These are phyloP conservation scores for Tenthredo scrophulariae DNA, from an alignment of 2,888 invertebrate species.

Conservation along the genomic window DNA sequence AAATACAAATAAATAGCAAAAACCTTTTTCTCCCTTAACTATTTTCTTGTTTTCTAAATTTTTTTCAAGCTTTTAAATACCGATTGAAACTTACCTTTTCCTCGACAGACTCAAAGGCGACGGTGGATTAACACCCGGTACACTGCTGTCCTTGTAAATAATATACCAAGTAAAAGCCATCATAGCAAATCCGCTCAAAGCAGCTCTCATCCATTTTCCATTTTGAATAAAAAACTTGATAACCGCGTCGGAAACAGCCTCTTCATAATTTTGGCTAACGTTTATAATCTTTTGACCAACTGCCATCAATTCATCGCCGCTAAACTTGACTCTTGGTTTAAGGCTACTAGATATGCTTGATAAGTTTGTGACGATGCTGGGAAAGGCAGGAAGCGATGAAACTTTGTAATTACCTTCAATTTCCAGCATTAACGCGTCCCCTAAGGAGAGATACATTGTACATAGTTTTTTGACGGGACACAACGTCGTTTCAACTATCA, in stretches of 20 bases:
- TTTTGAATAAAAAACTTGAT: constrained; percentile 60
- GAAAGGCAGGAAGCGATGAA: constrained; percentile 55
- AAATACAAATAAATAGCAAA: constrained; percentile 8
- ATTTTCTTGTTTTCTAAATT: neutral
- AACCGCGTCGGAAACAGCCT: constrained; percentile 54
- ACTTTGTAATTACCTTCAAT: constrained; percentile 50
- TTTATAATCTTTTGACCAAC: constrained; percentile 58
- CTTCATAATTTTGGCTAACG: constrained; percentile 59
- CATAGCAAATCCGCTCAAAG: constrained; percentile 77
- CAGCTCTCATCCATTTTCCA: constrained; percentile 69
- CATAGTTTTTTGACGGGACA: neutral
- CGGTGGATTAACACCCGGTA: constrained; percentile 82
- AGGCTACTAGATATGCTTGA: constrained; percentile 46
- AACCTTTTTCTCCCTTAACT: neutral
- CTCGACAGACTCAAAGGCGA: constrained; percentile 81
- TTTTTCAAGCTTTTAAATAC: neutral
- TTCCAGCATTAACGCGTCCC: constrained; percentile 34
- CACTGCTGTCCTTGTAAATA: constrained; percentile 82
- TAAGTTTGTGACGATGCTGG: constrained; percentile 51
- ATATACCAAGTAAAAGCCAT: constrained; percentile 82
- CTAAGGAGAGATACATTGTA: constrained; percentile 41
- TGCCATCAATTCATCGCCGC: constrained; percentile 40
- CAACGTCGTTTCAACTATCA: neutral
- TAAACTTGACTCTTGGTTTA: constrained; percentile 50
- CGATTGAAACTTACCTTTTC: constrained; percentile 75